phyloP scores from a whole-genome alignment of 2,888 invertebrate genomes.

The Leptogaster cylindrica region DNA sequence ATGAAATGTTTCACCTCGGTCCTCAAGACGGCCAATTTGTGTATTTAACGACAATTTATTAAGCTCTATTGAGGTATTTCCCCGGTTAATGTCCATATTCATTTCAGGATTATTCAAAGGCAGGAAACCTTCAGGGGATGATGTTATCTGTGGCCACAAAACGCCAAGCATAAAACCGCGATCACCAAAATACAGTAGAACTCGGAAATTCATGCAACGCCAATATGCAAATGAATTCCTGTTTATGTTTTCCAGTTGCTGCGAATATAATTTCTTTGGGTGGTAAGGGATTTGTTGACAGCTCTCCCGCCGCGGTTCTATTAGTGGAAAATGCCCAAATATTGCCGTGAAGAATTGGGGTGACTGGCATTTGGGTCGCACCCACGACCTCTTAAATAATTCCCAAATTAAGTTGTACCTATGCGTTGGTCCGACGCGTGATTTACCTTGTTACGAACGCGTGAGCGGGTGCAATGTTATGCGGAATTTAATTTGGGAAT shows the following conservation, averaged over 20 bases:
- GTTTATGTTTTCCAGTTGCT: slow-evolving; percentile 16
- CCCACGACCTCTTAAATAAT: slow-evolving; percentile 7
- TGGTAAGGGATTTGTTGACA: slow-evolving; percentile 36
- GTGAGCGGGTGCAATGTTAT: slow-evolving; percentile 23
- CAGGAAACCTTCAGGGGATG: slow-evolving; percentile 2
- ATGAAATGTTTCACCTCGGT: too few relatives aligned
- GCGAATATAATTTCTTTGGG: too few relatives aligned
- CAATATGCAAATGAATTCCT: slow-evolving; percentile 35
- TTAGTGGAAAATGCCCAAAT: slow-evolving; percentile 3
- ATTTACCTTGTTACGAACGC: slow-evolving; percentile 33
- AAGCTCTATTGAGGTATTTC: too few relatives aligned
- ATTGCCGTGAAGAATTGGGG: slow-evolving; percentile 38
- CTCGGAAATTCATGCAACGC: slow-evolving; percentile 36
- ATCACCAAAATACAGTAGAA: slow-evolving; percentile 20
- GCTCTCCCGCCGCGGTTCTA: slow-evolving; percentile 10
- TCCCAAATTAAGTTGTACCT: slow-evolving; percentile 40
- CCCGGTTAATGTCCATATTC: too few relatives aligned
- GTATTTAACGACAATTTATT: too few relatives aligned
- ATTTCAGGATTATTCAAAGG: too few relatives aligned
- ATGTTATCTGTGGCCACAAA: slow-evolving; percentile 26
- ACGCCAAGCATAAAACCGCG: slow-evolving; percentile 33
- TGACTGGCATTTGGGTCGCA: neutral
- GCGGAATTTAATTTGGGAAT: slow-evolving; percentile 31
- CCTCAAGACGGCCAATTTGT: too few relatives aligned
- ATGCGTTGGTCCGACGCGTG: slow-evolving; percentile 4